These are phyloP conservation scores for Hyposmocoma kahamanoa DNA, from an alignment of 1,140 invertebrate genomes.

Conservation along the genomic window DNA sequence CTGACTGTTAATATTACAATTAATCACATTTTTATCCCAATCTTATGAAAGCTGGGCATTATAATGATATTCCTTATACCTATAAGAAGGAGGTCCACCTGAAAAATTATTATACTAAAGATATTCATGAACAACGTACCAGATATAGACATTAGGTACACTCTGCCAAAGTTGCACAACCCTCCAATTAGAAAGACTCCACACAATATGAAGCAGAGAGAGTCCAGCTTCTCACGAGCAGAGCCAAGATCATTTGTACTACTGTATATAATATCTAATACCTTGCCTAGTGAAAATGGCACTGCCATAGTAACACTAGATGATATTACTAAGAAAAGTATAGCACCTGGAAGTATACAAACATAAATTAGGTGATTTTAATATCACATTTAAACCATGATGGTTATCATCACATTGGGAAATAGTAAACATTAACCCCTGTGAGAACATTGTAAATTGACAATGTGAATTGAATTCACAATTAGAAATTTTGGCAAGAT, in stretches of 20 bases:
- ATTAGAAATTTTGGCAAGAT: not conserved
- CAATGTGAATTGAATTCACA: no score
- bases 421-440: not conserved
- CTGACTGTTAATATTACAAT: no score
- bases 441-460: no score
- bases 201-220: slow-evolving; percentile 80
- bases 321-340: slow-evolving; percentile 87
- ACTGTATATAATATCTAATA: slow-evolving; percentile 92
- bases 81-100: no score
- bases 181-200: slow-evolving; percentile 90
- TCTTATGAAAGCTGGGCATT: no score
- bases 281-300: slow-evolving; percentile 93
- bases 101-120: no score
- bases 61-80: no score
- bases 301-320: slow-evolving; percentile 94
- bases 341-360: slow-evolving; percentile 78
- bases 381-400: not conserved
- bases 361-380: not conserved
- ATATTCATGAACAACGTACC: no score
- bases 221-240: slow-evolving; percentile 80
- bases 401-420: not conserved
- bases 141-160: slow-evolving; percentile 90
- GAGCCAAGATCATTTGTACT: slow-evolving; percentile 73
- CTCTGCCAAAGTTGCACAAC: slow-evolving; percentile 92
- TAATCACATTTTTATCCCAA: no score